Percentiles rank a stretch among this genome's conserved stretches.
These are phyloP conservation scores for Nesoenas mayeri DNA, from an alignment of 2,113 vertebrate species.

Conservation along the genomic window DNA sequence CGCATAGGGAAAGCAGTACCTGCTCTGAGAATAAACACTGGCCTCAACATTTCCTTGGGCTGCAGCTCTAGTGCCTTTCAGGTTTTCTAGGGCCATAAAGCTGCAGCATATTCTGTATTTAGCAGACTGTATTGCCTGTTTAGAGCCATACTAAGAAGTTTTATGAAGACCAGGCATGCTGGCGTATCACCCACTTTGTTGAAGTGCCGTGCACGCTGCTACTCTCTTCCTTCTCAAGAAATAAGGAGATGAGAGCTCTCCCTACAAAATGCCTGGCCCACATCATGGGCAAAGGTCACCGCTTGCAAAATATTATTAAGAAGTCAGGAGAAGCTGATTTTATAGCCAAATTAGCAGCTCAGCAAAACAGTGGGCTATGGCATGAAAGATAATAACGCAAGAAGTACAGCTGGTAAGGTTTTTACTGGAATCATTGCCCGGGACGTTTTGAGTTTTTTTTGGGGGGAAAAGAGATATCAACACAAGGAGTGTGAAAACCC, in stretches of 20 bases:
- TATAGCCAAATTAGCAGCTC: slow-evolving; percentile 15
- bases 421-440: not conserved
- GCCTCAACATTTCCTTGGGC: not conserved
- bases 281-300: not conserved
- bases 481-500: slow-evolving; percentile 6
- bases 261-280: not conserved
- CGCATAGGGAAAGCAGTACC: not conserved
- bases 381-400: not conserved
- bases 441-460: not conserved
- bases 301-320: not conserved
- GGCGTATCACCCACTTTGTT: accelerated
- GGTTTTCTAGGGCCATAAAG: not conserved
- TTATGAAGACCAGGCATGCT: not conserved
- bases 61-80: not conserved
- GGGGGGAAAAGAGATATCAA: not conserved
- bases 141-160: not conserved
- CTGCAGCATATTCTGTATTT: not conserved
- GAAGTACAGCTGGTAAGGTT: not conserved
- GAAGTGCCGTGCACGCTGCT: not conserved
- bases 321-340: not conserved
- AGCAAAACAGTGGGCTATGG: not conserved
- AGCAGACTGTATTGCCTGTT: not conserved
- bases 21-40: not conserved
- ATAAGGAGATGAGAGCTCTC: not conserved
- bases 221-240: not conserved